phyloP scores from a whole-genome alignment of 2,797 vertebrate genomes.

The Cyprinella venusta region DNA sequence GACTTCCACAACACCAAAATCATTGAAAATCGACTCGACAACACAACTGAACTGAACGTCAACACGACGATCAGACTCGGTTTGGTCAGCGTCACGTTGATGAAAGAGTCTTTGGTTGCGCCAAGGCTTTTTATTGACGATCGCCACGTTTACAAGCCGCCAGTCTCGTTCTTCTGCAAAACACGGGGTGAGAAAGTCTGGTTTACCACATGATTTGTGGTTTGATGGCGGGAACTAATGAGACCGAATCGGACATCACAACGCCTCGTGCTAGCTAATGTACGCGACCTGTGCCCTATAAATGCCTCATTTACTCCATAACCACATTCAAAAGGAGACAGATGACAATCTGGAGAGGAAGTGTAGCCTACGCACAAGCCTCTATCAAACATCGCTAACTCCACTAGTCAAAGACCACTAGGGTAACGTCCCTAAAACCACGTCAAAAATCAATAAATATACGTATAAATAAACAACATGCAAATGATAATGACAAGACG shows the following conservation, averaged over 20 bases:
- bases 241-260: slow-evolving; percentile 9
- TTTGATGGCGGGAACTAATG: slow-evolving; percentile 7
- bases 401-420: slow-evolving; percentile 18
- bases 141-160: neutral
- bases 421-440: too few species aligned
- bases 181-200: neutral
- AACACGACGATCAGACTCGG: slow-evolving; percentile 46
- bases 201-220: slow-evolving; percentile 13
- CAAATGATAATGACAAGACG: slow-evolving; percentile 1
- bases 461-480: slow-evolving; percentile 54
- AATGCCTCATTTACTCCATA: slow-evolving; percentile 33
- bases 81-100: slow-evolving; percentile 54
- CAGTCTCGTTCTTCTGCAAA: neutral
- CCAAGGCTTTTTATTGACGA: neutral
- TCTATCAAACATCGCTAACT: slow-evolving; percentile 30
- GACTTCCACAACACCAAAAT: slow-evolving; percentile 51
- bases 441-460: slow-evolving; percentile 54
- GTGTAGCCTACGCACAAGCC: neutral
- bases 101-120: slow-evolving; percentile 63
- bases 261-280: slow-evolving; percentile 18
- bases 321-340: slow-evolving; percentile 36
- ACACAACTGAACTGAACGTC: slow-evolving; percentile 15
- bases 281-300: slow-evolving; percentile 28
- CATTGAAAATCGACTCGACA: neutral
- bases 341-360: slow-evolving; percentile 30